phyloP scores from a whole-genome alignment of 2,888 invertebrate species.

The Creontiades dilutus region DNA sequence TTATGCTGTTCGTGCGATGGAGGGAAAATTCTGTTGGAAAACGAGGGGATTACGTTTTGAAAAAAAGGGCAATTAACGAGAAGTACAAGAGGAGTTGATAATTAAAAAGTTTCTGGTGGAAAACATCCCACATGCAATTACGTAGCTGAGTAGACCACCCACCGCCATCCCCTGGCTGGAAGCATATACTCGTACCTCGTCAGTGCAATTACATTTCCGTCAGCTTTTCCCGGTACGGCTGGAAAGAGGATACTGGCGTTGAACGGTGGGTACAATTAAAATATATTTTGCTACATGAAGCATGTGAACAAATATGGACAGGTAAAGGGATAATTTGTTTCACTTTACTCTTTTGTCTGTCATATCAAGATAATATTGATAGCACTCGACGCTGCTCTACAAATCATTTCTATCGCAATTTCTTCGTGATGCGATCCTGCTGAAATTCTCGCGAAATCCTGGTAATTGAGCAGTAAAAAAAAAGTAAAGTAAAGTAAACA shows the following conservation, averaged over 20 bases:
- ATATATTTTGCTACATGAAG: neutral
- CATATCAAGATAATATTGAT: no score
- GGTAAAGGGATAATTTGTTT: no score
- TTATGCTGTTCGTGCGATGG: no score
- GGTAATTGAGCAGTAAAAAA: no score
- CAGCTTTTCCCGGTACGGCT: neutral
- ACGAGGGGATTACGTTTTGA: neutral
- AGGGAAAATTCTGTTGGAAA: neutral
- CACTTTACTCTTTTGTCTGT: no score
- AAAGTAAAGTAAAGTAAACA: no score
- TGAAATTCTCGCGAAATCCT: no score
- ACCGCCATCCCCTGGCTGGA: neutral
- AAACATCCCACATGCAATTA: constrained; percentile 27
- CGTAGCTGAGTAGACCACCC: neutral
- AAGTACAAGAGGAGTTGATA: neutral
- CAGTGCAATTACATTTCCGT: neutral
- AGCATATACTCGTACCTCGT: neutral
- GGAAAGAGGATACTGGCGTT: neutral
- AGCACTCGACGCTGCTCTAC: no score
- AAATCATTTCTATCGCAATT: no score
- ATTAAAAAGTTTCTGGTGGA: neutral
- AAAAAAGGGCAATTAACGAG: neutral
- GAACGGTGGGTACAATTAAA: neutral
- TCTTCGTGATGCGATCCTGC: no score
- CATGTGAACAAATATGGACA: neutral